Conservation (phyloP, 92 coral and sea anemone species). For the Bergia sp. region DNA sequence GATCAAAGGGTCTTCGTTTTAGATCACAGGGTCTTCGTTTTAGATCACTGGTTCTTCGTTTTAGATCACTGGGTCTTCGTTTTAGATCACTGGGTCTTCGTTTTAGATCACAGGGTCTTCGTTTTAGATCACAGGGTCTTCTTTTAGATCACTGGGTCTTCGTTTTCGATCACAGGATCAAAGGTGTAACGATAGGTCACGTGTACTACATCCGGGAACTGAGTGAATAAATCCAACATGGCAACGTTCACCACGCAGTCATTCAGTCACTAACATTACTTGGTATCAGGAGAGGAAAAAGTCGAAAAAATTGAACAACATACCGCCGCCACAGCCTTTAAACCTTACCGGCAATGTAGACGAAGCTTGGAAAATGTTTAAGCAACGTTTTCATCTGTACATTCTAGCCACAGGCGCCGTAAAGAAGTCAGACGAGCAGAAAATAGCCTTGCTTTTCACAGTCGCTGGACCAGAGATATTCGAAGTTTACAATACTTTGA, state of each 20-base stretch:
- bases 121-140: no score
- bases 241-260: no score
- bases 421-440: conserved; percentile 35
- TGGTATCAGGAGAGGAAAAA: conserved; percentile 7
- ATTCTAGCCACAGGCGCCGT: conserved; percentile 19
- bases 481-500: conserved; percentile 18
- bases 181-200: not conserved
- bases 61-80: no score
- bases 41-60: no score
- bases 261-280: not conserved
- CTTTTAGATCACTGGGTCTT: no score
- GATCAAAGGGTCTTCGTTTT: no score
- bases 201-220: not conserved
- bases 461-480: conserved; percentile 16
- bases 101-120: no score
- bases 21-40: no score
- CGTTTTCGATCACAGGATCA: no score
- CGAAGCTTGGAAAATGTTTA: conserved; percentile 34
- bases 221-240: not conserved
- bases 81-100: no score
- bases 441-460: conserved; percentile 31
- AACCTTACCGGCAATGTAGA: conserved; percentile 19
- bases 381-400: conserved; percentile 27
- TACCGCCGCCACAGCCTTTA: conserved; percentile 3
- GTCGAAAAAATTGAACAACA: not conserved